Conservation (phyloP, 1,140 invertebrate species). For the Drosophila tropicalis region DNA sequence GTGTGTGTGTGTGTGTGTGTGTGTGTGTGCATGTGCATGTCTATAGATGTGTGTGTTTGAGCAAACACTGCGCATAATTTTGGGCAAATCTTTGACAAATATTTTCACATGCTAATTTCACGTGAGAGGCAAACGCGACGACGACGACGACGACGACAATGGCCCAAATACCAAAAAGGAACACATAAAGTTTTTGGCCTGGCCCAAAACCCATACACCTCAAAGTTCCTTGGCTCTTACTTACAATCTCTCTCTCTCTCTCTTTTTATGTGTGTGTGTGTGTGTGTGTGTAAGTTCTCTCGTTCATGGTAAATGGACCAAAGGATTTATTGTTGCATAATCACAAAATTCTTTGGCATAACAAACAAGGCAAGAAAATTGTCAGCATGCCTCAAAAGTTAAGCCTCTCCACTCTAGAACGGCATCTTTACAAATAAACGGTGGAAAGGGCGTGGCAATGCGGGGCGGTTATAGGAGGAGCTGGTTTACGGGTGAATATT, state of each 20-base stretch:
- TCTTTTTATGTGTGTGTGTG: neutral
- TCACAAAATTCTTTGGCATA: conserved; percentile 66
- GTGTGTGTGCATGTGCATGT: conserved; percentile 32
- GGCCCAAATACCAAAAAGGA: conserved; percentile 70
- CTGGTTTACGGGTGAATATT: neutral
- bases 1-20: neutral
- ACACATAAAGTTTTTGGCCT: conserved; percentile 57
- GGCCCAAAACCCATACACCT: conserved; percentile 6
- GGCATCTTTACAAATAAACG: too few relatives aligned
- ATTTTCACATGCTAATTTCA: conserved; percentile 80
- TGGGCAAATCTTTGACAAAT: conserved; percentile 79
- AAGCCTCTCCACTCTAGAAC: neutral
- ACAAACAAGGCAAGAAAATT: conserved; percentile 71
- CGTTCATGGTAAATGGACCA: conserved; percentile 59
- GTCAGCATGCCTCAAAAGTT: conserved; percentile 62
- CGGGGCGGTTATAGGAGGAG: too few relatives aligned
- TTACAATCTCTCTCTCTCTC: neutral
- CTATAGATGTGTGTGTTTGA: conserved; percentile 48
- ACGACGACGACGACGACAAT: conserved; percentile 8
- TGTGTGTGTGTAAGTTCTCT: conserved; percentile 7
- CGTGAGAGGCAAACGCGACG: conserved; percentile 40
- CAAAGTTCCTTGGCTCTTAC: neutral
- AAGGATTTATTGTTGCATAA: conserved; percentile 78
- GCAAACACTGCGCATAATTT: conserved; percentile 80
- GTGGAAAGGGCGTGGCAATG: neutral